Evolutionary conservation across 2,888 invertebrate genomes (phyloP), one percentile per base, ranked within the genome.

Genomic region (Gnatocerus cornutus): DNA sequence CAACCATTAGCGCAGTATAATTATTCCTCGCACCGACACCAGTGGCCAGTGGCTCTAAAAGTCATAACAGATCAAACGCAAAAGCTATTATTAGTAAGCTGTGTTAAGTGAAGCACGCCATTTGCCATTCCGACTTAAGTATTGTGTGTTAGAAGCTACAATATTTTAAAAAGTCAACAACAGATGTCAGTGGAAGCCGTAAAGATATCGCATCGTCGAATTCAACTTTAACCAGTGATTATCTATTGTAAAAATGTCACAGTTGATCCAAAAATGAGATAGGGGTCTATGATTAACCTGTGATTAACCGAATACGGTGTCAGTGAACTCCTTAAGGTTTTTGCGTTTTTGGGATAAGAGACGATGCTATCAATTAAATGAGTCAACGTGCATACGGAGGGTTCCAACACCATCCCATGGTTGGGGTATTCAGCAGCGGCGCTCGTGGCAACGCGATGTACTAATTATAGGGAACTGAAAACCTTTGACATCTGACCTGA

Each of bases 401-500:
- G 68, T 55, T 63, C 50, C 45, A 13, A 58, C 55, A 50, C 68
- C 64, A 64, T 45, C 29, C 41, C 13, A 46, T 29, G 64, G 76
- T 69, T 64, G 62, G 61, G 59, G 71, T 69, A 71, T 69, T 73
- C 74, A 73, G 71, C 74, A 77, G 76, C 78, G 76, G 77, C 78
- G 77, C 79, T 79, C 78, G 79, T 79, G 81, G 81, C 81, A 80
- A 79, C 80, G 81, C 79, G 76, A 75, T 75, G 75, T 74, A 79
- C 83, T 85, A 85, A 85, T 85, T 85, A 85, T 84, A 85, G 84
- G 81, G 84, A 85, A 85, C 83, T 77, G 81, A 83, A 85, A 85
- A 85, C 85, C 85, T 85, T 85, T 85, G 85, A 85, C 85, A 85
- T 85, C 80, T 82, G 85, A 85, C 84, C 85, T 84, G 82, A 81